A percentile compares a stretch with the other conserved stretches of the same genome.
Conservation (phyloP, 1,140 invertebrate genomes). For the Vanessa tameamea region DNA sequence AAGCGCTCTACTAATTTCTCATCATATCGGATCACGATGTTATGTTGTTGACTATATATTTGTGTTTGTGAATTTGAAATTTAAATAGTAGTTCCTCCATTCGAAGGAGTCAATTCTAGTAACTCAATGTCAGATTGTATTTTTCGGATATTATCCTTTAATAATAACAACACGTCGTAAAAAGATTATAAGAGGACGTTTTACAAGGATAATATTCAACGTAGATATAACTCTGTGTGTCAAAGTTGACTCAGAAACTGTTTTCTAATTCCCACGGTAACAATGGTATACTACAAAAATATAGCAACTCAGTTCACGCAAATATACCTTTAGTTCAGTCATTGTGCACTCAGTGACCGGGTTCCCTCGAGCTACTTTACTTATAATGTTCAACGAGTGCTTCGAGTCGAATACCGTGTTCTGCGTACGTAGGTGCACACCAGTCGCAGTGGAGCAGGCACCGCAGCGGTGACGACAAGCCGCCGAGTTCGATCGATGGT, state of each 20-base stretch:
- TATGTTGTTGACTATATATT: not conserved
- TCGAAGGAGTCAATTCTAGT: no score
- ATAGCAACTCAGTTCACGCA: not conserved
- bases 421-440: not conserved
- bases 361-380: not conserved
- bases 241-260: not conserved
- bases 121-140: no score
- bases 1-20: not conserved
- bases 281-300: not conserved
- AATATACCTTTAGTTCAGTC: not conserved
- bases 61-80: not conserved
- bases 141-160: no score
- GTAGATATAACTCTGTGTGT: no score
- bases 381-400: not conserved
- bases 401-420: not conserved
- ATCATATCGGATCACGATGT: constrained; percentile 1
- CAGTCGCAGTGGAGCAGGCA: not conserved
- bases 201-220: no score
- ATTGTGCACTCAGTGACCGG: not conserved
- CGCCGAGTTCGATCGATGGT: not conserved
- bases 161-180: no score
- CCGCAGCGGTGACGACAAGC: not conserved
- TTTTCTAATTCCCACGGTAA: constrained; percentile 6
- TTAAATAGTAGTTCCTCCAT: no score
- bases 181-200: no score